These are phyloP conservation scores for Hylyphantes graminicola DNA, from an alignment of 1,140 invertebrate species.

Conservation along the genomic window DNA sequence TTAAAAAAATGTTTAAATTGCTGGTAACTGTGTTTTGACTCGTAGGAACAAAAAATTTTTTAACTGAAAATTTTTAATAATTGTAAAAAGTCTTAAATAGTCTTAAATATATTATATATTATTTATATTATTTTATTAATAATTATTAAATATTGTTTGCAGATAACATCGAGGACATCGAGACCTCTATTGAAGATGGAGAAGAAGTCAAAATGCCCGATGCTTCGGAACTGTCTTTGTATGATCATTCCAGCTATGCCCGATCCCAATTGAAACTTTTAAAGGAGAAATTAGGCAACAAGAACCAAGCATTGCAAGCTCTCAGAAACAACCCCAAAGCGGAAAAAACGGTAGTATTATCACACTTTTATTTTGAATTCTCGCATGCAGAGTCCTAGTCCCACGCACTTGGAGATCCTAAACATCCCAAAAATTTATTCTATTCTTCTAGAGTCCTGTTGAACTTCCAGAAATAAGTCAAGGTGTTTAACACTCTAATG, in stretches of 20 bases:
- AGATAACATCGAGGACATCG: constrained; percentile 34
- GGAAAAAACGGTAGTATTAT: constrained; percentile 65
- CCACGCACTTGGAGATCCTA: too few relatives aligned
- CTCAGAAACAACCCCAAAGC: constrained; percentile 62
- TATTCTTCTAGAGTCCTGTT: too few relatives aligned
- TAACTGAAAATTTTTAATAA: not conserved
- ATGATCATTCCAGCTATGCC: constrained; percentile 85
- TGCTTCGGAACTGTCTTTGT: constrained; percentile 65
- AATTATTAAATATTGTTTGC: not conserved
- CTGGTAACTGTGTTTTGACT: not conserved
- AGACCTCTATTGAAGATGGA: constrained; percentile 16
- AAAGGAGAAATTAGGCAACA: constrained; percentile 68
- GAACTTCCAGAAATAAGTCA: too few relatives aligned
- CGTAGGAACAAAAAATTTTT: not conserved
- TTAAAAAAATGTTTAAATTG: too few relatives aligned
- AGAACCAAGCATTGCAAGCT: constrained; percentile 63
- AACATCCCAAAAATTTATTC: too few relatives aligned
- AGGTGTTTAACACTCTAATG: too few relatives aligned
- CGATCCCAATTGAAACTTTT: constrained; percentile 83
- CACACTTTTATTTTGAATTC: not conserved
- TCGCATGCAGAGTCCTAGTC: too few relatives aligned
- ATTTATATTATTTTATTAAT: too few relatives aligned
- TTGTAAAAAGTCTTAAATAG: not conserved
- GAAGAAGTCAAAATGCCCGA: constrained; percentile 43
- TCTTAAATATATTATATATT: too few relatives aligned